Evolutionary conservation across 1,140 invertebrate species (phyloP), one percentile per base, ranked within the genome.

Genomic region (Periplaneta americana): DNA sequence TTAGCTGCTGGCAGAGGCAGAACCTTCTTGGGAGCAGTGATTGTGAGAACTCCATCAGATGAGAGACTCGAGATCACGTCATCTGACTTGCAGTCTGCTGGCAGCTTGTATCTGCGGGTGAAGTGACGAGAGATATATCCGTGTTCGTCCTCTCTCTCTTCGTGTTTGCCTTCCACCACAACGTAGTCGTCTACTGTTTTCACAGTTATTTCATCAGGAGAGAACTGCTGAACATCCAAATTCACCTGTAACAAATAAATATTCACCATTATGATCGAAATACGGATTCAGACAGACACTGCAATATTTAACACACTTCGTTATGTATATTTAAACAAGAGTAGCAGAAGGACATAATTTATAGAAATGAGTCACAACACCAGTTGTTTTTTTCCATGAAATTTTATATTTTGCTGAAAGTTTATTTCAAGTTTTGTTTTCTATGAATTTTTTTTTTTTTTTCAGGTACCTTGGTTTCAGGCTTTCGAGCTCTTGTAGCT

Each of bases 191-290:
- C 93, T 1, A 92, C 88, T 17, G 94, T 92, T 87, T 94, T 96
- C 1, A 96, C 93, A 48, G 89, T 92, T 34, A 97, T 90, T 86
- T 97, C 95, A 81, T 96, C 94, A 0, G 95, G 95, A 82, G 91
- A 90, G 87, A 96, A 96, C 83, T 95, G 93, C 78, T 93, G 91
- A 0, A 96, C 93, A 85, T 95, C 94, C 83, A 96, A 86, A 57
- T 90, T 90, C 75, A 93, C 90, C 83, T 92, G 89, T 81, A 78
- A 35, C 8, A 32, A 77, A 74, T 31, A 75, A n/a, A n/a, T n/a
- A n/a, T n/a, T n/a, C n/a, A n/a, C n/a, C n/a, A n/a, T n/a, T n/a
- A n/a, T n/a, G n/a, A n/a, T n/a, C n/a, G n/a, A n/a, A n/a, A n/a
- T n/a, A n/a, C n/a, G n/a, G n/a, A n/a, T n/a, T n/a, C n/a, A n/a